These are phyloP conservation scores for Tenualosa thibaudeaui DNA, from an alignment of 2,797 vertebrate species.

Conservation along the genomic window DNA sequence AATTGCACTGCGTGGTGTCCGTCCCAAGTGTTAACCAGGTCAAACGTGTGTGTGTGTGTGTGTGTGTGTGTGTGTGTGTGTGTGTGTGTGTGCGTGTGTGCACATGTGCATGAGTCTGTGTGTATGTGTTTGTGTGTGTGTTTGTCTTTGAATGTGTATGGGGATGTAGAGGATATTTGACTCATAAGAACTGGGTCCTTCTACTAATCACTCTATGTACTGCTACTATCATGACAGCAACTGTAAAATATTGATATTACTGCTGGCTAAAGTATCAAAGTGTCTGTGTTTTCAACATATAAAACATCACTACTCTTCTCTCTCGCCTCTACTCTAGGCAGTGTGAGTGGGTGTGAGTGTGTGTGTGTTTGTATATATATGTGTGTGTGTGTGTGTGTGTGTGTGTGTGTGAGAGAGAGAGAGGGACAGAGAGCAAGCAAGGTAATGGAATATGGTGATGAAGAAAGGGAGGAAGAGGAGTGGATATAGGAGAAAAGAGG, in stretches of 20 bases:
- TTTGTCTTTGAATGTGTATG: background rate
- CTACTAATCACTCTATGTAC: too few species aligned
- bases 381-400: background rate
- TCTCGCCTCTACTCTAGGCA: background rate
- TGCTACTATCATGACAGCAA: too few species aligned
- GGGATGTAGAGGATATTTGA: too few species aligned
- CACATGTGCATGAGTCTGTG: too few species aligned
- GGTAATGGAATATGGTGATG: background rate
- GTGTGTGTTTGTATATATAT: background rate
- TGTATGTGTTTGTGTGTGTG: background rate
- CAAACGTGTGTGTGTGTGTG: background rate
- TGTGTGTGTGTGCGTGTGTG: background rate
- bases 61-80: background rate
- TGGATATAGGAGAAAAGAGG: constrained; percentile 16
- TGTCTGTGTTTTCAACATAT: background rate
- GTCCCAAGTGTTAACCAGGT: background rate
- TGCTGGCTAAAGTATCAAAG: too few species aligned
- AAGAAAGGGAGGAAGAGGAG: background rate
- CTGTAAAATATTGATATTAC: too few species aligned
- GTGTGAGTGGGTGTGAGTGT: too few species aligned
- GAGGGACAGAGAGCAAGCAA: background rate
- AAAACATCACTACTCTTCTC: background rate
- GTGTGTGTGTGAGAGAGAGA: background rate
- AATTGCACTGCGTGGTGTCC: constrained; percentile 36
- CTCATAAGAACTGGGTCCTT: too few species aligned